Conservation (phyloP, 2,797 vertebrate genomes). For the Gymnothorax javanicus region DNA sequence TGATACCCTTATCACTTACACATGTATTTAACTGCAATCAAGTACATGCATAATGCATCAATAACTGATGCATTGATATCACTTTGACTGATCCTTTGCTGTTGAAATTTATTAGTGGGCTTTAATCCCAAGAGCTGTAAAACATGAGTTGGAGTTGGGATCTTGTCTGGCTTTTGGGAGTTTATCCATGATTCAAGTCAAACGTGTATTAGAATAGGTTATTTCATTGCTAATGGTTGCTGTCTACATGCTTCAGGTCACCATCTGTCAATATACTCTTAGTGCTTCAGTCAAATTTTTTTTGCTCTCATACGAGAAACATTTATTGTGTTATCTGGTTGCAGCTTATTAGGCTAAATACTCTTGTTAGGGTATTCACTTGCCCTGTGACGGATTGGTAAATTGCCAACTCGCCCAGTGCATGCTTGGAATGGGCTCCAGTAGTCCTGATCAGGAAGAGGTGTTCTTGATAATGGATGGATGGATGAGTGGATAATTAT, state of each 20-base stretch:
- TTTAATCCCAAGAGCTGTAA: slow-evolving; percentile 63
- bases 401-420: too few species aligned
- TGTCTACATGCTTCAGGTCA: background rate
- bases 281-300: background rate
- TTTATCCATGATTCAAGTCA: slow-evolving; percentile 49
- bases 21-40: slow-evolving; percentile 75
- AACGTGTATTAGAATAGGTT: slow-evolving; percentile 45
- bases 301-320: background rate
- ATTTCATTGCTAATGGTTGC: background rate
- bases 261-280: background rate
- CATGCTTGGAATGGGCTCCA: too few species aligned
- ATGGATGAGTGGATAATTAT: background rate
- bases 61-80: slow-evolving; percentile 78
- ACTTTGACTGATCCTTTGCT: slow-evolving; percentile 81
- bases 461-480: too few species aligned
- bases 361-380: too few species aligned
- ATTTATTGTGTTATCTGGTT: background rate
- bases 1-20: slow-evolving; percentile 67
- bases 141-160: slow-evolving; percentile 59
- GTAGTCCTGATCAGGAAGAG: too few species aligned
- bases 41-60: slow-evolving; percentile 77
- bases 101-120: slow-evolving; percentile 68
- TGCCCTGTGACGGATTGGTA: too few species aligned
- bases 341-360: background rate
- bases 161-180: slow-evolving; percentile 34